Percentiles rank a stretch among this genome's conserved stretches.
phyloP scores from a whole-genome alignment of 2,797 vertebrate species.

The Micromesistius poutassou region DNA sequence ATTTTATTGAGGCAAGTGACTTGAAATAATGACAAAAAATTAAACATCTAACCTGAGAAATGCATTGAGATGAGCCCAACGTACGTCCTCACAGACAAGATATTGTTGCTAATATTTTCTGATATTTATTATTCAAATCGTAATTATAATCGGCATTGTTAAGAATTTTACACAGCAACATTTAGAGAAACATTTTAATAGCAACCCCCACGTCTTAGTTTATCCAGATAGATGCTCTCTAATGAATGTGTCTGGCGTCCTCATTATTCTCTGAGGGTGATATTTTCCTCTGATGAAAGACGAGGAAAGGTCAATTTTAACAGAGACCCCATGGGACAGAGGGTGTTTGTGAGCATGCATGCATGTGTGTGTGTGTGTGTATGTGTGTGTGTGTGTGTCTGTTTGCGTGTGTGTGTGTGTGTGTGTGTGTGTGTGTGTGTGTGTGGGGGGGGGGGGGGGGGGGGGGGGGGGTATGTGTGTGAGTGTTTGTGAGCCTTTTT shows the following conservation, averaged over 20 bases:
- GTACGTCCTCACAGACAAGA: conserved; percentile 57
- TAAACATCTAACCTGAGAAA: background rate
- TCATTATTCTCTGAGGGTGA: conserved; percentile 82
- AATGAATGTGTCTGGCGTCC: conserved; percentile 90
- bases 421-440: background rate
- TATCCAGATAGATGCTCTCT: conserved; percentile 86
- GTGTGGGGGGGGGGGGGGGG: background rate
- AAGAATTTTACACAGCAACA: background rate
- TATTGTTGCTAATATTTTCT: background rate
- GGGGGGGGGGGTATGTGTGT: background rate
- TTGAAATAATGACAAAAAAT: background rate
- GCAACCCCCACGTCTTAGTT: conserved; percentile 76
- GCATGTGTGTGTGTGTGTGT: conserved; percentile 17
- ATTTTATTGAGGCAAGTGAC: background rate
- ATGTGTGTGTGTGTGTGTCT: conserved; percentile 27
- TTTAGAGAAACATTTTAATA: background rate
- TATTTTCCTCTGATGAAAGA: conserved; percentile 68
- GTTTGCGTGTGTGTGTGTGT: background rate
- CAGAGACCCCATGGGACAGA: conserved; percentile 63
- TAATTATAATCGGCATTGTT: background rate
- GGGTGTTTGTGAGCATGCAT: conserved; percentile 15
- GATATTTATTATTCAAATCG: background rate
- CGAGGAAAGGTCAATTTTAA: conserved; percentile 74
- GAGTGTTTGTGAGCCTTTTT: background rate
- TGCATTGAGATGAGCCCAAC: background rate